These are phyloP conservation scores for Furcifer pardalis DNA, from an alignment of 2,797 vertebrate species.

Conservation along the genomic window DNA sequence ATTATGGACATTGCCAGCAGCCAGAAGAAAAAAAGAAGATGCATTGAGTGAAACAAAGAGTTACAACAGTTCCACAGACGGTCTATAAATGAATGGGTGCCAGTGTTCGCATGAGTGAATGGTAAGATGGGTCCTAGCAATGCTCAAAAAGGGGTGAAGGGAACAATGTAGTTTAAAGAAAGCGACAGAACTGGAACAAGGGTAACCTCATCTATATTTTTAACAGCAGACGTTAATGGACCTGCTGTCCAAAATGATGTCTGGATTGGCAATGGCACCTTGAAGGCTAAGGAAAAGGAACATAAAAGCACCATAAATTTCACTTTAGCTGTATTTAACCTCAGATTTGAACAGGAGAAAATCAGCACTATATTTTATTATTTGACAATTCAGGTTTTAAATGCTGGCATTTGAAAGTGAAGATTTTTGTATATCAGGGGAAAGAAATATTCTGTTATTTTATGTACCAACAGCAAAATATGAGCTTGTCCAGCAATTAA, in stretches of 20 bases:
- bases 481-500: no score
- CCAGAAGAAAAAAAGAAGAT: not conserved
- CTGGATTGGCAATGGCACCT: not conserved
- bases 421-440: not conserved
- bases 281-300: not conserved
- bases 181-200: constrained; percentile 13
- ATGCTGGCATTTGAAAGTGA: not conserved
- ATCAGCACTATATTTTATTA: not conserved
- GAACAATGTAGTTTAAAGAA: not conserved
- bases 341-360: constrained; percentile 10
- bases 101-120: not conserved
- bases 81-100: not conserved
- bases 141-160: not conserved
- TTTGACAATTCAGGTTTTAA: not conserved
- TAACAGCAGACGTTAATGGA: not conserved
- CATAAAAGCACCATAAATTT: not conserved
- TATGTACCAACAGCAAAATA: not conserved
- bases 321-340: constrained; percentile 10
- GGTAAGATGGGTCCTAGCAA: not conserved
- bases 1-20: not conserved
- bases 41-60: not conserved
- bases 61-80: not conserved
- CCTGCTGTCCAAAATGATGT: not conserved
- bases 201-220: not conserved
- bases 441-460: not conserved